Evolutionary conservation across 2,888 invertebrate species (phyloP).

Genomic region (Anthophora plumipes): DNA sequence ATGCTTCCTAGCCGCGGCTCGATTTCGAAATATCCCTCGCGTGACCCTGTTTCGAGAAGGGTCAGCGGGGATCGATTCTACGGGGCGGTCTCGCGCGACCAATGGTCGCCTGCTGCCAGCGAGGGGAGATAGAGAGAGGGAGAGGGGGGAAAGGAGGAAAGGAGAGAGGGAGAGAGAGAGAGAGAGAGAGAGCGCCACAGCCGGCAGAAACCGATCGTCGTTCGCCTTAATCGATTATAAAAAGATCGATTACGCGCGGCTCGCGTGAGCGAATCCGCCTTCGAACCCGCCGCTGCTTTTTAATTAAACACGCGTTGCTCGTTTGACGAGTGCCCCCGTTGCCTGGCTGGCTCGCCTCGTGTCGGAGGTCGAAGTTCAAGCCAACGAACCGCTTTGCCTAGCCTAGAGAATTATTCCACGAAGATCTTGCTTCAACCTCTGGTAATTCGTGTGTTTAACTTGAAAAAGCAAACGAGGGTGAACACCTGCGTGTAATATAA

Average conservation of each 20-base stretch:
- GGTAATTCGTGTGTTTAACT: neutral
- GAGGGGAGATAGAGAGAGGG: too few species aligned
- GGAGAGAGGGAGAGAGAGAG: neutral
- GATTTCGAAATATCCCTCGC: conserved; percentile 62
- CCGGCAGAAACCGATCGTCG: conserved; percentile 29
- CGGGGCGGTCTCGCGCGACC: conserved; percentile 50
- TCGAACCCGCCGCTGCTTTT: conserved; percentile 29
- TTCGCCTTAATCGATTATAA: conserved; percentile 46
- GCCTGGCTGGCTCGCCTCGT: neutral
- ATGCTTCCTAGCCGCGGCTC: conserved; percentile 56
- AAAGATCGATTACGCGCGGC: conserved; percentile 43
- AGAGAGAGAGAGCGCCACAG: conserved; percentile 8
- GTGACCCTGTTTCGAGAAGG: conserved; percentile 62
- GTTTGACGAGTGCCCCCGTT: conserved; percentile 22
- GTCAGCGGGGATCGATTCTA: conserved; percentile 60
- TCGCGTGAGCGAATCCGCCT: conserved; percentile 33
- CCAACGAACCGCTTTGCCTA: neutral
- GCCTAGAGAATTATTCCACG: neutral
- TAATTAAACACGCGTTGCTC: conserved; percentile 46
- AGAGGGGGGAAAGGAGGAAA: too few species aligned
- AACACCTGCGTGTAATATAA: too few species aligned
- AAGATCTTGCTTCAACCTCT: neutral
- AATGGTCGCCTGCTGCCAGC: conserved; percentile 35
- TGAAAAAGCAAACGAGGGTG: neutral
- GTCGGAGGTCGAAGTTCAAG: neutral